Evolutionary conservation across 2,797 vertebrate genomes (phyloP).

Genomic region (Megalops cyprinoides): DNA sequence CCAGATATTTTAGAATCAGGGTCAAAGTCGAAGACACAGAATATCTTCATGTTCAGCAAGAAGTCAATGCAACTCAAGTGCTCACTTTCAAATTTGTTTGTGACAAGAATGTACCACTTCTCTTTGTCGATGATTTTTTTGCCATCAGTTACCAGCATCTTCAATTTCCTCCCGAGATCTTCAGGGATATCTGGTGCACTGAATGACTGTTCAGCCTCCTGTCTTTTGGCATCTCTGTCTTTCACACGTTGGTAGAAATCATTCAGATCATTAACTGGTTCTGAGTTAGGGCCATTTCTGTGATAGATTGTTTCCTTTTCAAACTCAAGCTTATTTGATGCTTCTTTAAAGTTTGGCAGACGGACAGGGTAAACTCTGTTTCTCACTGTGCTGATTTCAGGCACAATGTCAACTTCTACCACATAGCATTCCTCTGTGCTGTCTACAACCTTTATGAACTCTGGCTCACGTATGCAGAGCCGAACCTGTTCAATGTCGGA

Average conservation of each 20-base stretch:
- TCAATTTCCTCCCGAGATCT: slow-evolving; percentile 77
- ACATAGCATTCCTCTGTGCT: slow-evolving; percentile 62
- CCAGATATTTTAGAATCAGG: slow-evolving; percentile 76
- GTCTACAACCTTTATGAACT: slow-evolving; percentile 69
- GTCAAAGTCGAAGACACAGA: slow-evolving; percentile 86
- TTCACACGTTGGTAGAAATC: slow-evolving; percentile 65
- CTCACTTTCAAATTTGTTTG: slow-evolving; percentile 71
- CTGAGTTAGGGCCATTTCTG: slow-evolving; percentile 76
- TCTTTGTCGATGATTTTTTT: slow-evolving; percentile 77
- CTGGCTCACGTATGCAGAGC: slow-evolving; percentile 63
- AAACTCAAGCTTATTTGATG: slow-evolving; percentile 63
- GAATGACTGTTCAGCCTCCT: slow-evolving; percentile 68
- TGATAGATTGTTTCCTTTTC: slow-evolving; percentile 64
- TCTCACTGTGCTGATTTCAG: slow-evolving; percentile 63
- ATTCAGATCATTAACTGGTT: slow-evolving; percentile 60
- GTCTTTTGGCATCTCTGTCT: slow-evolving; percentile 70
- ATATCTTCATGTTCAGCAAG: slow-evolving; percentile 76
- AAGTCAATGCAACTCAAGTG: slow-evolving; percentile 71
- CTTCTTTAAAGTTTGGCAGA: slow-evolving; percentile 76
- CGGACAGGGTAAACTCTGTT: slow-evolving; percentile 63
- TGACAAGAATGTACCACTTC: slow-evolving; percentile 78
- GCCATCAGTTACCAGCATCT: slow-evolving; percentile 72
- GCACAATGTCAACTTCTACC: slow-evolving; percentile 73
- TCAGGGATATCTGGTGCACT: slow-evolving; percentile 45
- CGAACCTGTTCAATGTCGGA: slow-evolving; percentile 50